A percentile compares a stretch with the other conserved stretches of the same genome.
Conservation (phyloP, 2,113 vertebrate genomes). For the Alouatta palliata region DNA sequence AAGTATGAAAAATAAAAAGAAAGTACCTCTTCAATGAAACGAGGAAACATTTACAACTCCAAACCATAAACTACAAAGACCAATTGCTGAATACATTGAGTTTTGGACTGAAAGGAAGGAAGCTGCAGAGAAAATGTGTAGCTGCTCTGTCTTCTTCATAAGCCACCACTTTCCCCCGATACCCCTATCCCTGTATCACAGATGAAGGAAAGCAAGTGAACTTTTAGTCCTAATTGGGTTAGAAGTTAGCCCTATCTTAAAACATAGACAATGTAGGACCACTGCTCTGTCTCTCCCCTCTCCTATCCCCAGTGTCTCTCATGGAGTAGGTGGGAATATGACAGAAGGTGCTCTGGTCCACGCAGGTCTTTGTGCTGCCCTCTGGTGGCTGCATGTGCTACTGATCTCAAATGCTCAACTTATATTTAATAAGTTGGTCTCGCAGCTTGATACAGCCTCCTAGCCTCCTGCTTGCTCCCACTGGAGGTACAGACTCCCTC, state of each 20-base stretch:
- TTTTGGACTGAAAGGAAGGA: slow-evolving; percentile 1
- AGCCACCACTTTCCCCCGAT: neutral
- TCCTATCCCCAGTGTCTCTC: neutral
- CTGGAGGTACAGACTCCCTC: neutral
- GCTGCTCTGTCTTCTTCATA: neutral
- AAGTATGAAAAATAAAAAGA: slow-evolving; percentile 47
- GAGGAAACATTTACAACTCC: neutral
- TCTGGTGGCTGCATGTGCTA: neutral
- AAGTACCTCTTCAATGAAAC: neutral
- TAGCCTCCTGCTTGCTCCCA: neutral
- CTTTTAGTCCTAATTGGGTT: neutral
- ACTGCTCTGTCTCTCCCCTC: neutral
- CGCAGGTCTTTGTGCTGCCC: neutral
- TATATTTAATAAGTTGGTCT: neutral
- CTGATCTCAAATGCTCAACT: neutral
- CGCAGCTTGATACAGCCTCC: neutral
- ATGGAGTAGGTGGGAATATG: neutral
- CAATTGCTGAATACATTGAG: neutral
- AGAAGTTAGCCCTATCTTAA: neutral
- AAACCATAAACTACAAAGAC: slow-evolving; percentile 5
- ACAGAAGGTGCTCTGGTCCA: neutral
- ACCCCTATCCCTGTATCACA: neutral
- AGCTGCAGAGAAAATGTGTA: slow-evolving; percentile 3
- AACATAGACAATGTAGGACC: neutral
- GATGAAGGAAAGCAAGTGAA: neutral